phyloP scores from a whole-genome alignment of 2,888 invertebrate genomes.

The Callyntrura guangdongensis region DNA sequence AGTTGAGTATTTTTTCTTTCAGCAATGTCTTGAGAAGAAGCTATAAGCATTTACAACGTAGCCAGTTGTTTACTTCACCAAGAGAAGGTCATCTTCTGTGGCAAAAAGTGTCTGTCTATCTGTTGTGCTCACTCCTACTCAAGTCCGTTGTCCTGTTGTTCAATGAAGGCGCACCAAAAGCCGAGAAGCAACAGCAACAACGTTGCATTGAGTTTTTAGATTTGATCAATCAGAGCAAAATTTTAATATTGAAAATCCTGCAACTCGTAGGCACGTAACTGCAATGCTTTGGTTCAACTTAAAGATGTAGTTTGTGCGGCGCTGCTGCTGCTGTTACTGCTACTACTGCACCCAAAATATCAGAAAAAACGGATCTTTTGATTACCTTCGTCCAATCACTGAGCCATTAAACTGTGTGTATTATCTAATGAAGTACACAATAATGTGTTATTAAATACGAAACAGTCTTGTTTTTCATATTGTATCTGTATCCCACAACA shows the following conservation, averaged over 20 bases:
- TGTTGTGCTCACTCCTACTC: conserved; percentile 15
- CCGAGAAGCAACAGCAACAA: not conserved
- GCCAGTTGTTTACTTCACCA: not conserved
- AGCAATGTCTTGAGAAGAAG: too few relatives aligned
- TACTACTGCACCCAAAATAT: conserved; percentile 60
- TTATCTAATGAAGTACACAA: conserved; percentile 48
- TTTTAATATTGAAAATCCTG: conserved; percentile 42
- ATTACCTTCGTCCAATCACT: conserved; percentile 55
- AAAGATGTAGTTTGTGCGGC: conserved; percentile 1
- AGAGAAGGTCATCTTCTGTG: conserved; percentile 26
- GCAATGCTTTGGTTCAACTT: not conserved
- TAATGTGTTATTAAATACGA: conserved; percentile 38
- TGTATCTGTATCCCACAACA: conserved; percentile 11
- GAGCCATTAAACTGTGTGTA: conserved; percentile 31
- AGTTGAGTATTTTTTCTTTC: too few relatives aligned
- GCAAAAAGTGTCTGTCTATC: not conserved
- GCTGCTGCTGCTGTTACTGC: conserved; percentile 25
- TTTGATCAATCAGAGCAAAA: conserved; percentile 62
- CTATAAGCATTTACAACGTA: not conserved
- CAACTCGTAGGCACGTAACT: conserved; percentile 21
- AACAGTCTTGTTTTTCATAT: conserved; percentile 30
- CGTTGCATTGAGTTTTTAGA: not conserved
- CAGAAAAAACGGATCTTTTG: conserved; percentile 70
- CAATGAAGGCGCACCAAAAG: not conserved
- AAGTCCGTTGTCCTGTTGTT: not conserved